Base-by-base conservation (phyloP, 1,140 invertebrate species). In the Magallana gigas region DNA sequence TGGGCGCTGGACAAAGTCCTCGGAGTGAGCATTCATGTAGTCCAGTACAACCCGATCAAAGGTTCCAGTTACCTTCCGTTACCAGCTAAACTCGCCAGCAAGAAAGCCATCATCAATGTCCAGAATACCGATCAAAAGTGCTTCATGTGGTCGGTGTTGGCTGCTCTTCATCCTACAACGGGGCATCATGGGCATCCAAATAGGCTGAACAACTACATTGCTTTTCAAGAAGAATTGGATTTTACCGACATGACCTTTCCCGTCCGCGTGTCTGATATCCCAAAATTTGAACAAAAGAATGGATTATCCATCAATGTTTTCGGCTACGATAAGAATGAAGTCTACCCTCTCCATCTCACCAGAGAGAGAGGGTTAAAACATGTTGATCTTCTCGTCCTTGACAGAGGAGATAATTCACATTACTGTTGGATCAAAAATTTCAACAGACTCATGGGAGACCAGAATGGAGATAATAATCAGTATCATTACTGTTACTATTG, bases 1-100 rank as follows among this genome's bases (percentile, higher is more conserved):
- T 88, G 87, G 89, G 57, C 85, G 11, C 57, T 90, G n/a, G 89
- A 87, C 60, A 88, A 85, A 59, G 48, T 88, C 11, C 1, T 84
- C 1, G 83, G 84, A 0, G n/a, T 90, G 0, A 82, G n/a, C 29
- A 68, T 90, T 8, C 60, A 90, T 23, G 68, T 88, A 14, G 89
- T 80, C 36, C 1, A 76, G 5, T 90, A 88, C 14, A 23, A 68
- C 0, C 87, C 87, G 12, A 16, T 86, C 6, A 80, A 58, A 84
- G 82, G 82, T 0, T 88, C 87, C 9, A 88, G 87, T 36, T 88
- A 12, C n/a, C 71, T 88, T 0, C 62, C 87, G 0, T 56, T 88
- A 57, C 83, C 87, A 0, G 14, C 80, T 0, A 87, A 85, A 57
- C 48, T 71, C 12, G 64, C 60, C 0, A 57, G 48, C 0, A 85